Conservation (phyloP, 2,797 vertebrate species). For the Gymnothorax reevesii region DNA sequence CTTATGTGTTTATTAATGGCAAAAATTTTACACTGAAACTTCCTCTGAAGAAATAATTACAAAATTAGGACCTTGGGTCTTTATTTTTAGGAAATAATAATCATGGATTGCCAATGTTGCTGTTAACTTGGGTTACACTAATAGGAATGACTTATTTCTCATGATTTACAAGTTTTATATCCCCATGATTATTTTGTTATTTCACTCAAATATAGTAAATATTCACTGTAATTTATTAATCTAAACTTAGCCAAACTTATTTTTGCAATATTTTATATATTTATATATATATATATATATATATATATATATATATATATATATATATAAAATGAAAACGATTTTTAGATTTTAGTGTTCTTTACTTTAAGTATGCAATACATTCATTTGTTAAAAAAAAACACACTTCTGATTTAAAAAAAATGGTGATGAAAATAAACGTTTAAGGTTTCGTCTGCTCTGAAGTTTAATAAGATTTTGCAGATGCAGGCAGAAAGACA, state of each 20-base stretch:
- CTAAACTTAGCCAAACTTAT: not conserved
- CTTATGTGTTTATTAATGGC: not conserved
- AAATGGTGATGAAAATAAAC: not conserved
- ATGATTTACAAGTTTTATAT: not conserved
- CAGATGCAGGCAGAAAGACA: slow-evolving; percentile 23
- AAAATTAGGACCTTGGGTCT: not conserved
- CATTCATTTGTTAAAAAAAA: too few relatives aligned
- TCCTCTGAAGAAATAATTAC: not conserved
- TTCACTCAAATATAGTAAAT: not conserved
- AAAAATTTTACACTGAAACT: not conserved
- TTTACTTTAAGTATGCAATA: too few relatives aligned
- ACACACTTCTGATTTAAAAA: not conserved
- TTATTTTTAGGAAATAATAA: not conserved
- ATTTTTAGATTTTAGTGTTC: not conserved
- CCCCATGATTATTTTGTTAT: not conserved
- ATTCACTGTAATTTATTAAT: not conserved
- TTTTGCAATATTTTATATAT: too few relatives aligned
- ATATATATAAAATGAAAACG: not conserved
- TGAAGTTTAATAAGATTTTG: slow-evolving; percentile 11
- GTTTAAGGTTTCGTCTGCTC: not conserved
- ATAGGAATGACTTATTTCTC: not conserved
- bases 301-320: too few relatives aligned
- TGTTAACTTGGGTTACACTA: not conserved
- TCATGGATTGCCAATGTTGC: not conserved
- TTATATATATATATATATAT: too few relatives aligned